A percentile compares a stretch with the other conserved stretches of the same genome.
These are phyloP conservation scores for Leucophenga montana DNA, from an alignment of 2,888 invertebrate species.

Conservation along the genomic window DNA sequence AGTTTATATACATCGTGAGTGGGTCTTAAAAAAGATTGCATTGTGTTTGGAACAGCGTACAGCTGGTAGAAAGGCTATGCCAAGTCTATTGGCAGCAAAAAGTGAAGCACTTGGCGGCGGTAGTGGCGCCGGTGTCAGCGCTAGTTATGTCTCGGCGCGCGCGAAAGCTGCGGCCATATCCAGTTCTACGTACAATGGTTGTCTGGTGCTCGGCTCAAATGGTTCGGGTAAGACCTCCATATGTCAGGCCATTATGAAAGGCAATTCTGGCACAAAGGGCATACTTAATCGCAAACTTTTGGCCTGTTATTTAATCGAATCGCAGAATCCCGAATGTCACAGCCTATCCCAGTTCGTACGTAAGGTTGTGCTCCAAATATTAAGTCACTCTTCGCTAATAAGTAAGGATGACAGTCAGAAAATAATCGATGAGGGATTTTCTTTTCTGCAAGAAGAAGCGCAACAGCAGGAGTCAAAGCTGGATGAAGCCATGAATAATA, in stretches of 20 bases:
- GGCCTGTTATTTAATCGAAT: slow-evolving; percentile 91
- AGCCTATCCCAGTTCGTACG: slow-evolving; percentile 90
- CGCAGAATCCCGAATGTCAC: slow-evolving; percentile 88
- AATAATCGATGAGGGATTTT: slow-evolving; percentile 68
- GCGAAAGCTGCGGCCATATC: slow-evolving; percentile 68
- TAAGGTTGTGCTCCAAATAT: slow-evolving; percentile 87
- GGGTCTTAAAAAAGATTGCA: slow-evolving; percentile 95
- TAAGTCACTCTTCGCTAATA: slow-evolving; percentile 78
- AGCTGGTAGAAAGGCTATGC: slow-evolving; percentile 79
- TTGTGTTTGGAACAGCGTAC: slow-evolving; percentile 93
- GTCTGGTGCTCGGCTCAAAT: slow-evolving; percentile 90
- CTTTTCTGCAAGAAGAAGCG: slow-evolving; percentile 68
- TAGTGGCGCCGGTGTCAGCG: slow-evolving; percentile 51
- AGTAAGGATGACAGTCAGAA: slow-evolving; percentile 67
- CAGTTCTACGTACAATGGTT: slow-evolving; percentile 79
- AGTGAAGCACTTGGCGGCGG: slow-evolving; percentile 52
- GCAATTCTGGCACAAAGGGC: slow-evolving; percentile 72
- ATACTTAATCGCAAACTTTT: slow-evolving; percentile 82
- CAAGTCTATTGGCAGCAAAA: slow-evolving; percentile 52
- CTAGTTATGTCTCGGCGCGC: slow-evolving; percentile 63
- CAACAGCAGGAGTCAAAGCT: slow-evolving; percentile 69
- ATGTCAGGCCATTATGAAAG: slow-evolving; percentile 79
- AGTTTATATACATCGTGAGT: slow-evolving; percentile 80
- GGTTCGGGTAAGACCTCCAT: slow-evolving; percentile 96
- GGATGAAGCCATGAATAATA: slow-evolving; percentile 68